phyloP scores from a whole-genome alignment of 2,888 invertebrate genomes.

The Elegia similella region DNA sequence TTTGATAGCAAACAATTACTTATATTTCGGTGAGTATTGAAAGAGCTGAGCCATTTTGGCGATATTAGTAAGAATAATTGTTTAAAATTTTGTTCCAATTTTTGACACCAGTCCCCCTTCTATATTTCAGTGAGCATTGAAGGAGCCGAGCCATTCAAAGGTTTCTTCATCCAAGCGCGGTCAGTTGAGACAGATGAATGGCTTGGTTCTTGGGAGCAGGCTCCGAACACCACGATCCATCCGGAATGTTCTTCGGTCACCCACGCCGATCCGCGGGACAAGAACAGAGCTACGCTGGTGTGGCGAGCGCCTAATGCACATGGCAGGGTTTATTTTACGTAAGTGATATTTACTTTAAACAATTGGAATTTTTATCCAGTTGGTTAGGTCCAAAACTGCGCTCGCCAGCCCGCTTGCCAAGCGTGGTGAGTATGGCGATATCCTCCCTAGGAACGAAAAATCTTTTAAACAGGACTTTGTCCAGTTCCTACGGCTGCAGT shows the following conservation, averaged over 20 bases:
- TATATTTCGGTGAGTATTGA: no score
- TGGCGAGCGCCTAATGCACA: slow-evolving; percentile 87
- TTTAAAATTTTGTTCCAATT: background rate
- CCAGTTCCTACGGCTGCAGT: no score
- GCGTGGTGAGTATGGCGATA: no score
- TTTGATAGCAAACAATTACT: no score
- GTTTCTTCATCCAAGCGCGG: slow-evolving; percentile 92
- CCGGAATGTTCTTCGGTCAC: slow-evolving; percentile 91
- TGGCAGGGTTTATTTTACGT: slow-evolving; percentile 92
- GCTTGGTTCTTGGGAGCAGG: slow-evolving; percentile 88
- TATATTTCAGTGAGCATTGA: slow-evolving; percentile 78
- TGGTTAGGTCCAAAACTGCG: no score
- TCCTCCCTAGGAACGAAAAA: no score
- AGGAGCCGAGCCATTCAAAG: slow-evolving; percentile 85
- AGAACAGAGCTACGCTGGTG: slow-evolving; percentile 86
- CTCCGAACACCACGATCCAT: slow-evolving; percentile 88
- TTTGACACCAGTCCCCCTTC: no score
- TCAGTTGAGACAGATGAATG: slow-evolving; percentile 87
- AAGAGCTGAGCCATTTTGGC: no score
- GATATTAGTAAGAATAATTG: no score
- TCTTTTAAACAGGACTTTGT: no score
- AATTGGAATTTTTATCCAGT: no score
- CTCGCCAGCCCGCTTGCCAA: no score
- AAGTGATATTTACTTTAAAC: slow-evolving; percentile 75
- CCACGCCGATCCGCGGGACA: slow-evolving; percentile 88